Base-by-base conservation (phyloP, 1,140 invertebrate species). In the Drosophila kikkawai region DNA sequence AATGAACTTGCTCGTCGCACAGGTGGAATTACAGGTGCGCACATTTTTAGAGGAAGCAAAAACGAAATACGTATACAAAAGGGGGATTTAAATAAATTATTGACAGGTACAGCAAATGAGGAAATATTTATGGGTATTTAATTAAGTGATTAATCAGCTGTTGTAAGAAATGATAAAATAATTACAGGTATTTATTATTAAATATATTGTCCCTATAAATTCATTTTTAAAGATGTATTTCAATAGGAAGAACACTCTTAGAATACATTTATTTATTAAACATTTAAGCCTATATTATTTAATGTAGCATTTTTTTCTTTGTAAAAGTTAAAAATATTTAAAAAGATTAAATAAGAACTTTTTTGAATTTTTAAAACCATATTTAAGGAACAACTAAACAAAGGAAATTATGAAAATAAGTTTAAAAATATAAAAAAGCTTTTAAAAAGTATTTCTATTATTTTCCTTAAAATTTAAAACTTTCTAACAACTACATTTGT, bases 11-110 rank as follows among this genome's bases (percentile, higher is more conserved):
- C 19, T n/a, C 7, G 13, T 6, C n/a, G 56, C 26, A 19, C 42
- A 66, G 61, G 36, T 47, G 69, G 45, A 36, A 73, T 48, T 63
- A 78, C 75, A 79, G 75, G 75, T 79, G 75, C 29, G 51, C 44
- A 51, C 51, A 32, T 2, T 11, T 11, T 32, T 17, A n/a, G 50
- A 70, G 58, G 58, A 75, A 75, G 41, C 34, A 11, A 48, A 55
- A 56, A 19, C 12, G 36, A 36, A 53, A 55, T 32, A 29, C 48
- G 53, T 55, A 19, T n/a, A 32, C 29, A 29, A 45, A 19, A 7
- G 29, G 19, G 12, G 19, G 8, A 69, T 29, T 73, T 45, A 48
- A 29, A 37, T 59, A 26, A 17, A 53, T 32, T 17, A 45, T 57
- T 47, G 42, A 48, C 51, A 36, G n/a, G 47, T 41, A 34, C 3